Conservation (phyloP, 1,140 invertebrate genomes). For the Acyrthosiphon pisum region DNA sequence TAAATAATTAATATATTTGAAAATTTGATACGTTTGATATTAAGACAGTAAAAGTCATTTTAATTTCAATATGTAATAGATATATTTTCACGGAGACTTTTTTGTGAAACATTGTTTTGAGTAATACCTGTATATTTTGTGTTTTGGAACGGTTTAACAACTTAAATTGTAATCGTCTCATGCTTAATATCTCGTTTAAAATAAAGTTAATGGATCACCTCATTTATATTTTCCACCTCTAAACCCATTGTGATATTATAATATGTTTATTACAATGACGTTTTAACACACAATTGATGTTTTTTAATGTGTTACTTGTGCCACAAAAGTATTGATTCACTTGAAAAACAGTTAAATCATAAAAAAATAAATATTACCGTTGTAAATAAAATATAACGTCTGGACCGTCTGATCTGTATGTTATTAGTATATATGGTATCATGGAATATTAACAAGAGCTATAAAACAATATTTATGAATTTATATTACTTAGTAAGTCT, state of each 20-base stretch:
- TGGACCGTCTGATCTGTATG: neutral
- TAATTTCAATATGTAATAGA: neutral
- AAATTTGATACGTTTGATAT: neutral
- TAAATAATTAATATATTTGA: neutral
- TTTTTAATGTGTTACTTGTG: neutral
- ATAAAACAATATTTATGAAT: neutral
- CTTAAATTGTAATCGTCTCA: neutral
- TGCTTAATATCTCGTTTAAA: neutral
- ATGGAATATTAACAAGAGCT: neutral
- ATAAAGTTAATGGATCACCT: neutral
- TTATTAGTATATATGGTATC: neutral
- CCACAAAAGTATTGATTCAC: neutral
- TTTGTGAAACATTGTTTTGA: neutral
- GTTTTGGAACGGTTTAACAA: neutral
- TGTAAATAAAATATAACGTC: conserved; percentile 14
- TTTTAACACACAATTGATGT: neutral
- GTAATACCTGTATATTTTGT: neutral
- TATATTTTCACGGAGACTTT: neutral
- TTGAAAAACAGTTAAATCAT: neutral
- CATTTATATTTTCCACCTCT: neutral
- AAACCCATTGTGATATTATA: neutral
- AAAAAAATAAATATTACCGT: conserved; percentile 1
- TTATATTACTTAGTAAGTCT: neutral
- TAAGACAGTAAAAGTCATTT: neutral
- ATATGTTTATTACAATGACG: neutral